Conservation (phyloP, 2,888 invertebrate species). For the Diachrysia chrysitis region DNA sequence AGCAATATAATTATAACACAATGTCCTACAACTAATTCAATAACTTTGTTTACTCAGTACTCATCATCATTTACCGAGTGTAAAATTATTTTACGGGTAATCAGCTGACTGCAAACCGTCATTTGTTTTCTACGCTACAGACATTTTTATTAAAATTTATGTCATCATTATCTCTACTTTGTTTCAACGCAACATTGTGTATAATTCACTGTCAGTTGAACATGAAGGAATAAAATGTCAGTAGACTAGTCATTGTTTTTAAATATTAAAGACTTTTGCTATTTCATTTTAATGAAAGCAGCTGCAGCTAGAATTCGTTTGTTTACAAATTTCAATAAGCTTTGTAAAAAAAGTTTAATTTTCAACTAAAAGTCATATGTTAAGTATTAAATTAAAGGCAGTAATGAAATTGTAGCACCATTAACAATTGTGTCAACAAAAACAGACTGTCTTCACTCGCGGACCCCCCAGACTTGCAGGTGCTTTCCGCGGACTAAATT, state of each 20-base stretch:
- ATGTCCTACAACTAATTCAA: conserved; percentile 26
- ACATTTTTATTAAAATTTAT: conserved; percentile 24
- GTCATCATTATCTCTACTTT: conserved; percentile 11
- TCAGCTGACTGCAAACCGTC: conserved; percentile 11
- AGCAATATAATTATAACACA: not conserved
- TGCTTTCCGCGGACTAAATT: conserved; percentile 56
- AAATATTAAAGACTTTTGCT: not conserved
- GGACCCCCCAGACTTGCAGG: conserved; percentile 68
- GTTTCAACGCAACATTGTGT: conserved; percentile 20
- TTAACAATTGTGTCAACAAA: conserved; percentile 65
- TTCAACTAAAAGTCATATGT: conserved; percentile 11
- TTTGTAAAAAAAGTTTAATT: not conserved
- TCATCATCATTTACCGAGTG: conserved; percentile 18
- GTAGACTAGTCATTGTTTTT: not conserved
- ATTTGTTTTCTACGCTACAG: conserved; percentile 20
- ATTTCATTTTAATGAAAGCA: not conserved
- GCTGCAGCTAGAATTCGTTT: not conserved
- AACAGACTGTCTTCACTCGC: conserved; percentile 45
- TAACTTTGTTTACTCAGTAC: conserved; percentile 17
- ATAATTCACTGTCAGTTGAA: not conserved
- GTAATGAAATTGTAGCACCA: conserved; percentile 35
- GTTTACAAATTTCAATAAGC: not conserved
- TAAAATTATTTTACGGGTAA: conserved; percentile 35
- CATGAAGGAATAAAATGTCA: not conserved
- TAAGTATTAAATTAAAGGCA: conserved; percentile 11